These are phyloP conservation scores for Rattus rattus DNA, from an alignment of 2,113 vertebrate genomes.

Conservation along the genomic window DNA sequence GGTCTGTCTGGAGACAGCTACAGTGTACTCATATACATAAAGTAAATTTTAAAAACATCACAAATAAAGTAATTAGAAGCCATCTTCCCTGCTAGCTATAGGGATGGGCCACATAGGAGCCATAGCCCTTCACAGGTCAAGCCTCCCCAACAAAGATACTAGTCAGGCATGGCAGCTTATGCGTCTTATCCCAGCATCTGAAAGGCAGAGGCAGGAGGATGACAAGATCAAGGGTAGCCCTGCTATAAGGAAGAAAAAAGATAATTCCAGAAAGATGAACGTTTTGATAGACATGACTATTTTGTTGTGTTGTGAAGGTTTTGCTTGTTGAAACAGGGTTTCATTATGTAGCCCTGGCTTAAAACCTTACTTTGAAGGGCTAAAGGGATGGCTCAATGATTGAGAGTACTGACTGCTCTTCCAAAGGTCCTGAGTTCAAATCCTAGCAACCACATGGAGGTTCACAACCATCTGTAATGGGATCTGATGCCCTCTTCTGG, in stretches of 20 bases:
- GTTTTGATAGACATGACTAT: background rate
- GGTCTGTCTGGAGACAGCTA: no score
- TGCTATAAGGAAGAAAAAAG: background rate
- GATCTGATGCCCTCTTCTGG: no score
- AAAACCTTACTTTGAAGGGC: no score
- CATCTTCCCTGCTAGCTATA: background rate
- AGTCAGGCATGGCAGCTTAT: background rate
- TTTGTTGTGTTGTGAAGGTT: background rate
- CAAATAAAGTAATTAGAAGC: background rate
- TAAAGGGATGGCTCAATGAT: no score
- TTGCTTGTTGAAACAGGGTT: background rate
- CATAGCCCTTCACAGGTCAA: background rate
- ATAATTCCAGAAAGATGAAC: background rate
- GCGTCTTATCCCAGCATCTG: background rate
- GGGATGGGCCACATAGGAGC: background rate
- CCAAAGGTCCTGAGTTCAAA: no score
- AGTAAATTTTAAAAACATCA: no score
- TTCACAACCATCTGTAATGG: no score
- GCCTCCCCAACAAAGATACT: background rate
- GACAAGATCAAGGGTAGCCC: background rate
- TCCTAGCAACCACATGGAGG: no score
- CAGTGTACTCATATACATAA: no score
- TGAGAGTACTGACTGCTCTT: no score
- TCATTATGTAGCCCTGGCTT: background rate
- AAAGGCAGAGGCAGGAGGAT: background rate